These are phyloP conservation scores for Dynastes hyllus DNA, from an alignment of 2,888 invertebrate species.

Conservation along the genomic window DNA sequence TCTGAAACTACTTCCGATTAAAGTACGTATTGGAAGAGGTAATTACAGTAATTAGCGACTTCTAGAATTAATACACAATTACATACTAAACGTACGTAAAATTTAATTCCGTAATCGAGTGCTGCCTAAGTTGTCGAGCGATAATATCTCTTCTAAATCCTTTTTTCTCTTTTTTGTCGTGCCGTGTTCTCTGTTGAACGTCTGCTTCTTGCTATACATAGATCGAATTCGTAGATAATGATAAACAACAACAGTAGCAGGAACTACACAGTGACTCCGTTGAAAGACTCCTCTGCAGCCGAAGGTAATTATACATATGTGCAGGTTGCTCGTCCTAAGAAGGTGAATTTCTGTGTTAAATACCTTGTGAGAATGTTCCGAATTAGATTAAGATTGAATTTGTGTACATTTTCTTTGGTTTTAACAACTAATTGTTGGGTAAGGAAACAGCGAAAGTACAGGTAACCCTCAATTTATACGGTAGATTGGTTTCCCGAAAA, in stretches of 20 bases:
- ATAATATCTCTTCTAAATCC: slow-evolving; percentile 27
- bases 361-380: too few species aligned
- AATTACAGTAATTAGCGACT: slow-evolving; percentile 33
- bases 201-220: slow-evolving; percentile 48
- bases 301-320: slow-evolving; percentile 37
- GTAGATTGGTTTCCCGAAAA: too few species aligned
- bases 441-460: too few species aligned
- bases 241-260: slow-evolving; percentile 52
- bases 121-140: slow-evolving; percentile 19
- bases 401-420: too few species aligned
- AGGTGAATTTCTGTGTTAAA: too few species aligned
- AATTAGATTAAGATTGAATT: too few species aligned
- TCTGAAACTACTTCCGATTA: slow-evolving; percentile 28
- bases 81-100: slow-evolving; percentile 21
- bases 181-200: slow-evolving; percentile 37
- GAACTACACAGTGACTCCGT: slow-evolving; percentile 50
- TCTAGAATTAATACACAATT: slow-evolving; percentile 31
- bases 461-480: too few species aligned
- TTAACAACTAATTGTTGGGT: too few species aligned
- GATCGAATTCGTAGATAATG: slow-evolving; percentile 52
- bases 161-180: slow-evolving; percentile 11
- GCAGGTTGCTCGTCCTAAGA: slow-evolving; percentile 23
- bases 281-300: slow-evolving; percentile 40
- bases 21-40: slow-evolving; percentile 1
- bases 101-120: slow-evolving; percentile 38